Percentiles rank a stretch among this genome's conserved stretches.
Conservation (phyloP, 2,797 vertebrate genomes). For the Thunnus albacares region DNA sequence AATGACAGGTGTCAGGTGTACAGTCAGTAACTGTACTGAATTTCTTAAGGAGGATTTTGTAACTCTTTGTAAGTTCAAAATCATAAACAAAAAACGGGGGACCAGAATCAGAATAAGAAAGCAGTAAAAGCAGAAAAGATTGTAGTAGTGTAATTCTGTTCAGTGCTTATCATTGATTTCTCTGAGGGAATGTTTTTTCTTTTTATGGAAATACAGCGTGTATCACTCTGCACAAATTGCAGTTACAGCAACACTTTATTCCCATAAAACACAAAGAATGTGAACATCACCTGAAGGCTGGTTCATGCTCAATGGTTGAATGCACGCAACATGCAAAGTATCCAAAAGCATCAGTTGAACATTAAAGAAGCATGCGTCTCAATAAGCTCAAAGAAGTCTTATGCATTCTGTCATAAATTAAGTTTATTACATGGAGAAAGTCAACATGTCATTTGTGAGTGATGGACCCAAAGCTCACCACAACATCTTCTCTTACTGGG, state of each 20-base stretch:
- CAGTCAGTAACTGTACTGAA: background rate
- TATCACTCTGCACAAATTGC: background rate
- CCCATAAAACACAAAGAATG: constrained; percentile 43
- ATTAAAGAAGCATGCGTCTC: constrained; percentile 31
- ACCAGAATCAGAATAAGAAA: constrained; percentile 15
- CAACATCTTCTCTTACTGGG: constrained; percentile 23
- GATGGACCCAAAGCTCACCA: constrained; percentile 35
- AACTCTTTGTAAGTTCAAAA: background rate
- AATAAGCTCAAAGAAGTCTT: background rate
- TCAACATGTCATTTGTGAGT: constrained; percentile 63
- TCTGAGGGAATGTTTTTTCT: constrained; percentile 8
- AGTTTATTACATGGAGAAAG: constrained; percentile 38
- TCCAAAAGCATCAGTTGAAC: constrained; percentile 35
- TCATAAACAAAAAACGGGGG: background rate
- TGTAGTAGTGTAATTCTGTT: background rate
- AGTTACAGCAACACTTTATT: constrained; percentile 29
- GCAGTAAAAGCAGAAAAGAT: background rate
- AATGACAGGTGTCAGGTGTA: constrained; percentile 2
- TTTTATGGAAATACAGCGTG: constrained; percentile 10
- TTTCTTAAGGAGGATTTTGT: background rate
- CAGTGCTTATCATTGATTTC: background rate
- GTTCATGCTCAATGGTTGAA: constrained; percentile 67
- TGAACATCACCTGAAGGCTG: constrained; percentile 59
- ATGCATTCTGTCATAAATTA: constrained; percentile 2
- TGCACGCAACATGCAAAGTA: constrained; percentile 42